Evolutionary conservation across 2,113 vertebrate species (phyloP).

Genomic region (Herpetotheres cachinnans): DNA sequence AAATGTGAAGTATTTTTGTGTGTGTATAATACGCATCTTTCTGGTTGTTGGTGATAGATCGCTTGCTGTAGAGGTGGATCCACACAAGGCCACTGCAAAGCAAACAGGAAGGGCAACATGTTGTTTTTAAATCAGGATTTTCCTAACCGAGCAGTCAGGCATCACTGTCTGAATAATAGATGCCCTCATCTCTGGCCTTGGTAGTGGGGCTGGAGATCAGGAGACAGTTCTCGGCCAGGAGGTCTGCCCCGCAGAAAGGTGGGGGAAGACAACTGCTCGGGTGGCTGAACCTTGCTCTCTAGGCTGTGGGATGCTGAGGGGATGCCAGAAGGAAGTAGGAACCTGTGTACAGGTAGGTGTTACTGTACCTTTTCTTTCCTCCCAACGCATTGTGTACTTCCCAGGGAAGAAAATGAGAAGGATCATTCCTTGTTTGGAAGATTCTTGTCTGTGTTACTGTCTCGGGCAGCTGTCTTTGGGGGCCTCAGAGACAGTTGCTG

Average conservation of each 20-base stretch:
- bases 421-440: not conserved
- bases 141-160: not conserved
- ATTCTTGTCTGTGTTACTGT: not conserved
- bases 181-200: not conserved
- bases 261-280: not conserved
- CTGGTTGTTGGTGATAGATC: not conserved
- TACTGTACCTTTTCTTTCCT: accelerated
- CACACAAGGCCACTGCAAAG: slow-evolving; percentile 19
- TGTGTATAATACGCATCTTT: not conserved
- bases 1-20: not conserved
- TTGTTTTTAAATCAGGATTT: slow-evolving; percentile 7
- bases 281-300: not conserved
- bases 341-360: not conserved
- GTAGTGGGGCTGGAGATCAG: not conserved
- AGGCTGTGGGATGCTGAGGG: not conserved
- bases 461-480: not conserved
- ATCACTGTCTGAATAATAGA: not conserved
- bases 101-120: not conserved
- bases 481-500: not conserved
- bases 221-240: not conserved
- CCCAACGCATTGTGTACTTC: not conserved
- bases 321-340: not conserved
- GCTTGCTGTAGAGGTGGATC: not conserved
- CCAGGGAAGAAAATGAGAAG: not conserved
- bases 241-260: not conserved